Conservation (phyloP, 1,140 invertebrate species). For the Musca vetustissima region DNA sequence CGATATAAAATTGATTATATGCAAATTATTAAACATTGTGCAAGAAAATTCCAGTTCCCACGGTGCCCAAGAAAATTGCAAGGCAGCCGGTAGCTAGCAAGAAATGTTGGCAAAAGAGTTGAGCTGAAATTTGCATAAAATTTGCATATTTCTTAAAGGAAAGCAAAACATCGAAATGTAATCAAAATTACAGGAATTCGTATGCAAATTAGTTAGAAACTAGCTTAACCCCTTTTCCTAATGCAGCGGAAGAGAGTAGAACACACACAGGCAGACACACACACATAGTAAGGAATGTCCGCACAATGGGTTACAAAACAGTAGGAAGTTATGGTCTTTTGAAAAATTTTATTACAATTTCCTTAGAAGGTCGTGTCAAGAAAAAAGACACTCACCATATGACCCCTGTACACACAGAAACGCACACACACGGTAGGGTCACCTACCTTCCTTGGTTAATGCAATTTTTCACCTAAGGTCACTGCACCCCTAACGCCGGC, state of each 20-base stretch:
- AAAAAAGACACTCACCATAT: background rate
- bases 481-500: slow-evolving; percentile 18
- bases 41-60: background rate
- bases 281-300: too few relatives aligned
- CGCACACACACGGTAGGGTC: too few relatives aligned
- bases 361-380: too few relatives aligned
- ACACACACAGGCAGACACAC: background rate
- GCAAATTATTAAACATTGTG: background rate
- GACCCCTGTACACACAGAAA: background rate
- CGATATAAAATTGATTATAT: slow-evolving; percentile 10
- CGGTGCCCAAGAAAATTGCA: background rate
- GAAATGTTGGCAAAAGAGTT: background rate
- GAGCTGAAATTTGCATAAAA: too few relatives aligned
- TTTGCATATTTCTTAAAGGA: slow-evolving; percentile 11
- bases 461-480: slow-evolving; percentile 4
- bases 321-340: too few relatives aligned
- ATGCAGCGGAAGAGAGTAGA: background rate
- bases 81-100: too few relatives aligned
- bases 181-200: background rate
- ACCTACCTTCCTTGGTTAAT: background rate
- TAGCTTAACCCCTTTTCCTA: background rate
- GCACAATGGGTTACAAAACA: too few relatives aligned
- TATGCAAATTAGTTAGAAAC: background rate
- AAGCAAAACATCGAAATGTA: slow-evolving; percentile 1
- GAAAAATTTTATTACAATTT: too few relatives aligned